These are phyloP conservation scores for Pampus argenteus DNA, from an alignment of 2,797 vertebrate genomes.

Conservation along the genomic window DNA sequence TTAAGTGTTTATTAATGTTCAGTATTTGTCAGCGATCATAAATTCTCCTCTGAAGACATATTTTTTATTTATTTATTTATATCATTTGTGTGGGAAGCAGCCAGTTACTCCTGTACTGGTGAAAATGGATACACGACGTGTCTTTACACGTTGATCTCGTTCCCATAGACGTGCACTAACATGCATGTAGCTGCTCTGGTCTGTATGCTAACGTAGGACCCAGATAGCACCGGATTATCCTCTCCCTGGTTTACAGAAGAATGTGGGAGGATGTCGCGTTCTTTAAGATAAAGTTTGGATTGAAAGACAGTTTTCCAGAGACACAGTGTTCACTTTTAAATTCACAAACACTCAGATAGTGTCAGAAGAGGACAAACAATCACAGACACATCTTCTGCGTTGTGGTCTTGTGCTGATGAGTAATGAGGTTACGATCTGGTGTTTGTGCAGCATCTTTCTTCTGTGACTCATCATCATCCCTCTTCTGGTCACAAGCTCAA, in stretches of 20 bases:
- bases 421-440: constrained; percentile 5
- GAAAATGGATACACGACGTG: too few relatives aligned
- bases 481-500: constrained; percentile 24
- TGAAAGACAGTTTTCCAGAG: too few relatives aligned
- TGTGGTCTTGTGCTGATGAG: constrained; percentile 12
- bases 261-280: constrained; percentile 37
- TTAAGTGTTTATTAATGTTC: too few relatives aligned
- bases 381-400: background rate
- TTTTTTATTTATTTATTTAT: too few relatives aligned
- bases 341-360: too few relatives aligned
- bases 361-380: background rate
- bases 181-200: constrained; percentile 26
- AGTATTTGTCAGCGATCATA: too few relatives aligned
- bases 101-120: constrained; percentile 24
- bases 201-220: constrained; percentile 10
- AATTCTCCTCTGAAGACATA: too few relatives aligned
- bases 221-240: constrained; percentile 8
- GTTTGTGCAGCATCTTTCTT: background rate
- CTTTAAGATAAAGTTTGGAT: too few relatives aligned
- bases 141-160: constrained; percentile 23
- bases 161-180: constrained; percentile 21
- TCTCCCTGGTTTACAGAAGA: constrained; percentile 9
- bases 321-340: too few relatives aligned
- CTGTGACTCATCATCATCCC: constrained; percentile 33
- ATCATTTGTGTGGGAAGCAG: too few relatives aligned